These are phyloP conservation scores for Nymphalis polychloros DNA, from an alignment of 2,888 invertebrate species.

Conservation along the genomic window DNA sequence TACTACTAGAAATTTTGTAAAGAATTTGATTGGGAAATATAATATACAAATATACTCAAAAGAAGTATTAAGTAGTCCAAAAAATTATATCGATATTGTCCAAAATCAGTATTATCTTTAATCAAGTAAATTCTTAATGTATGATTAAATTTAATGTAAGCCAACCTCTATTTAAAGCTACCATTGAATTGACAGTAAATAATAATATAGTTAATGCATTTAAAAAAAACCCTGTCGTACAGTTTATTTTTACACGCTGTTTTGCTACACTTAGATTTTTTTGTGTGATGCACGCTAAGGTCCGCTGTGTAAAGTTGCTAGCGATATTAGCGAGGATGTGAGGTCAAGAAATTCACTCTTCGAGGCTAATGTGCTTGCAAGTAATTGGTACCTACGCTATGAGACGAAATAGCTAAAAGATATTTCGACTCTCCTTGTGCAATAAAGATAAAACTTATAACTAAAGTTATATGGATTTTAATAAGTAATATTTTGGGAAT, in stretches of 20 bases:
- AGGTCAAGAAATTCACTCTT: constrained; percentile 43
- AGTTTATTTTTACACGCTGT: background rate
- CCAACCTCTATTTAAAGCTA: no score
- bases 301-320: constrained; percentile 20
- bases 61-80: background rate
- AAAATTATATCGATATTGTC: no score
- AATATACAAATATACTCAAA: background rate
- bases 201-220: background rate
- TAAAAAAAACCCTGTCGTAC: no score
- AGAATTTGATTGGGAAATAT: background rate
- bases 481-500: background rate
- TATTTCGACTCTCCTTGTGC: constrained; percentile 3
- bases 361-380: constrained; percentile 38
- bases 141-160: no score
- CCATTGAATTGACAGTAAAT: background rate
- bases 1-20: background rate
- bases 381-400: constrained; percentile 39
- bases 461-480: background rate
- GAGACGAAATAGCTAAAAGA: constrained; percentile 23
- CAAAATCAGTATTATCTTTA: no score
- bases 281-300: constrained; percentile 20
- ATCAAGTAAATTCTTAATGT: no score
- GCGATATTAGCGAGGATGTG: constrained; percentile 30
- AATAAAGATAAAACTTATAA: constrained; percentile 7
- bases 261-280: constrained; percentile 13